These are phyloP conservation scores for Augiades crinisus DNA, from an alignment of 2,888 invertebrate species.

Conservation along the genomic window DNA sequence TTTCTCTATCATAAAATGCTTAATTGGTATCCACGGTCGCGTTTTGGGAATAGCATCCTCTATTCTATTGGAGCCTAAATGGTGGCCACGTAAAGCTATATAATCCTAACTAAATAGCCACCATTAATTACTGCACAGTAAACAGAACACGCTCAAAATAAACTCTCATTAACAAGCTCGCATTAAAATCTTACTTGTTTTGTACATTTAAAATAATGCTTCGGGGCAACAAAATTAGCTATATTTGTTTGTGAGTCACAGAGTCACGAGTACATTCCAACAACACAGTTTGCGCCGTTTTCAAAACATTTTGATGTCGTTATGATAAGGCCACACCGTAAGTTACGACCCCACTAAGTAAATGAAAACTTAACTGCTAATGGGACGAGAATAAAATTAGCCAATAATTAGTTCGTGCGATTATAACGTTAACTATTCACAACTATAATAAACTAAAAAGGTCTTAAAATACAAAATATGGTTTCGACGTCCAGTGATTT, in stretches of 20 bases:
- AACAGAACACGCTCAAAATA: constrained; percentile 12
- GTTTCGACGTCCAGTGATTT: too few relatives aligned
- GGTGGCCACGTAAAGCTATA: constrained; percentile 11
- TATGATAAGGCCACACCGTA: constrained; percentile 5
- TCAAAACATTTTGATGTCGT: constrained; percentile 3
- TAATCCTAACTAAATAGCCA: constrained; percentile 13
- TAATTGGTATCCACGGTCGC: too few relatives aligned
- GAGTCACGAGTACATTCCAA: constrained; percentile 1
- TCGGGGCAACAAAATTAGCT: constrained; percentile 7
- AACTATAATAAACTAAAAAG: too few relatives aligned
- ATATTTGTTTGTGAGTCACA: constrained; percentile 16
- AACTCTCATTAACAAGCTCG: constrained; percentile 13
- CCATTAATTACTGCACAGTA: constrained; percentile 13
- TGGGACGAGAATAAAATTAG: constrained; percentile 3
- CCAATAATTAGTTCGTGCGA: neutral
- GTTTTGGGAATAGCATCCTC: constrained; percentile 2
- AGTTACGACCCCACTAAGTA: constrained; percentile 1
- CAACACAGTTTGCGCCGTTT: neutral
- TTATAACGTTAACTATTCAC: too few relatives aligned
- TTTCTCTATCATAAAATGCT: neutral
- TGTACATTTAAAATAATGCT: constrained; percentile 4
- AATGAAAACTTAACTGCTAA: constrained; percentile 5
- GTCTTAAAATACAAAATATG: too few relatives aligned
- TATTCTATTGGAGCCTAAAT: constrained; percentile 6
- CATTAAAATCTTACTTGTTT: constrained; percentile 6